Base-by-base conservation (phyloP, 2,888 invertebrate genomes). In the Drosophila maculinotata region DNA sequence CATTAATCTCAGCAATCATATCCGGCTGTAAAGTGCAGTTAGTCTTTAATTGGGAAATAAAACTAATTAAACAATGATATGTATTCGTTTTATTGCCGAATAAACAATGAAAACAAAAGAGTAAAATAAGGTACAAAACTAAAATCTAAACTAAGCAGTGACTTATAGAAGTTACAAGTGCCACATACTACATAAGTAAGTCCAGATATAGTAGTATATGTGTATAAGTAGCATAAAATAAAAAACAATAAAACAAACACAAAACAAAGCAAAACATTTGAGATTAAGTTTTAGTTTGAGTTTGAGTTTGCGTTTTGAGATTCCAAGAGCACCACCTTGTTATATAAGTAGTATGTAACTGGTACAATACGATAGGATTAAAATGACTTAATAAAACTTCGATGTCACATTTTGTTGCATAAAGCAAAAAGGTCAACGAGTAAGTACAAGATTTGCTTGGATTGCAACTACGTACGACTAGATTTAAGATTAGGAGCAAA, bases 21-120 rank as follows among this genome's bases (percentile, higher is more conserved):
- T 9, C n/a, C 7, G 45, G 30, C 49, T 39, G 49, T 3, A 14
- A 31, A 44, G 28, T 20, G 9, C 5, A 15, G 2, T 20, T 20
- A 20, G 4, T 20, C 4, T 20, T 2, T 20, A 20, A 20, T 20
- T n/a, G 25, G 56, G 33, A 60, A 72, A 65, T 62, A 47, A 83
- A 70, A 57, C 44, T 57, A 58, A 51, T 20, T 15, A 73, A 79
- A 70, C 64, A 76, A 85, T 81, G 79, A 84, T 85, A 82, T 79
- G 72, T 79, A 76, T 79, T 78, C 56, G 60, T 65, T 80, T 82
- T 79, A 85, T 79, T 79, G 68, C 62, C 69, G 63, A 68, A 57
- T 56, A 39, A 62, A 44, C 28, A 36, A 48, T 23, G 25, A 14
- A 14, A 33, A 41, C 30, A 45, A 39, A 15, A 7, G 23, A 25